A percentile compares a stretch with the other conserved stretches of the same genome.
These are phyloP conservation scores for Hippocampus comes DNA, from an alignment of 2,113 vertebrate species.

Conservation along the genomic window DNA sequence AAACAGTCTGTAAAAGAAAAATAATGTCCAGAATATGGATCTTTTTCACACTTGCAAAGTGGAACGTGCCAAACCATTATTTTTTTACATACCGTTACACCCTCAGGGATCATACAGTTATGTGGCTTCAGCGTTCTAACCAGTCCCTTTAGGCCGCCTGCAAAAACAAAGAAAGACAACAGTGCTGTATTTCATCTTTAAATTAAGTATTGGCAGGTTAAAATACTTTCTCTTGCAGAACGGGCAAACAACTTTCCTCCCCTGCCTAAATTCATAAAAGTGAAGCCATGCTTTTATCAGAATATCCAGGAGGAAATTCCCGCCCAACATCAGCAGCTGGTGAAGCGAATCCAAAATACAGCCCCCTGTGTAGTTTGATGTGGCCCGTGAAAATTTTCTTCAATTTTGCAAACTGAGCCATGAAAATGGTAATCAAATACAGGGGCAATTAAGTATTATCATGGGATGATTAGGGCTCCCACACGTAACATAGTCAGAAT, in stretches of 20 bases:
- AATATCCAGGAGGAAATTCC: constrained; percentile 91
- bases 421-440: neutral
- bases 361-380: neutral
- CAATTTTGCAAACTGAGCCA: neutral
- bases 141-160: too few species aligned
- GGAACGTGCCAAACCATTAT: too few species aligned
- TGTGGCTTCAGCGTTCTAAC: too few species aligned
- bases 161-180: neutral
- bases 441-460: neutral
- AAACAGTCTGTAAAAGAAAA: too few species aligned
- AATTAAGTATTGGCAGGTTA: neutral
- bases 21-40: too few species aligned
- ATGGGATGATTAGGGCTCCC: too few species aligned
- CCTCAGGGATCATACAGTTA: too few species aligned
- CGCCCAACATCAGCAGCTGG: constrained; percentile 76
- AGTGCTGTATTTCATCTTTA: neutral
- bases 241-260: constrained; percentile 91
- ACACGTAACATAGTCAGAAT: too few species aligned
- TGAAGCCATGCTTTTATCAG: constrained; percentile 96
- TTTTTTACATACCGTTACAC: too few species aligned
- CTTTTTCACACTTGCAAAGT: too few species aligned
- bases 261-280: constrained; percentile 79
- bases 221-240: constrained; percentile 61
- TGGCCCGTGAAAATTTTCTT: neutral
- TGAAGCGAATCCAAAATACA: constrained; percentile 71